Conservation (phyloP, 2,797 vertebrate species). For the Australoheros facetus region DNA sequence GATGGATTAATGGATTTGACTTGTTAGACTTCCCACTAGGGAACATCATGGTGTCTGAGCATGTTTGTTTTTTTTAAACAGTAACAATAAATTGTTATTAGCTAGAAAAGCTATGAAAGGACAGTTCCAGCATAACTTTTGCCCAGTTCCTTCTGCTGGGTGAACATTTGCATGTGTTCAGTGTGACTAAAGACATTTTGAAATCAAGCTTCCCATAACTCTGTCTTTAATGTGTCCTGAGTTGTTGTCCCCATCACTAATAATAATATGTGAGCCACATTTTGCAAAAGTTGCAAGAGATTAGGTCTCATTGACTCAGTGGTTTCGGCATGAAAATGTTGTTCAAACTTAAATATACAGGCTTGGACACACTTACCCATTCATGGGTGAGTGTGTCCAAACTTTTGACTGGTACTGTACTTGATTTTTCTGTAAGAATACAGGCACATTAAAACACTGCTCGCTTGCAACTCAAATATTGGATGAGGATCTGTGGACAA, state of each 20-base stretch:
- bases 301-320: background rate
- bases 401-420: too few relatives aligned
- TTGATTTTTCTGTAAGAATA: constrained; percentile 1
- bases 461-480: constrained; percentile 17
- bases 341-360: background rate
- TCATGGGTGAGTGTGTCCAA: too few relatives aligned
- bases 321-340: constrained; percentile 8
- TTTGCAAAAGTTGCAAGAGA: constrained; percentile 15
- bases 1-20: background rate
- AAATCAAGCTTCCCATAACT: constrained; percentile 15
- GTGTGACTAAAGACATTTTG: constrained; percentile 17
- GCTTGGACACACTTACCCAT: too few relatives aligned
- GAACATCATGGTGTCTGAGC: background rate
- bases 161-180: constrained; percentile 7
- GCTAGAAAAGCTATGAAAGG: background rate
- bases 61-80: background rate
- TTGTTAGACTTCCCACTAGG: background rate
- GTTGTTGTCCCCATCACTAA: constrained; percentile 22
- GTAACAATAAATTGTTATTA: background rate
- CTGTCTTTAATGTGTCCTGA: background rate
- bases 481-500: constrained; percentile 47
- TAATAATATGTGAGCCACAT: constrained; percentile 9
- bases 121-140: background rate
- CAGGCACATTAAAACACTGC: background rate
- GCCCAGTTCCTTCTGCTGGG: background rate